phyloP scores from a whole-genome alignment of 2,888 invertebrate genomes.

The Mystacides longicornis region DNA sequence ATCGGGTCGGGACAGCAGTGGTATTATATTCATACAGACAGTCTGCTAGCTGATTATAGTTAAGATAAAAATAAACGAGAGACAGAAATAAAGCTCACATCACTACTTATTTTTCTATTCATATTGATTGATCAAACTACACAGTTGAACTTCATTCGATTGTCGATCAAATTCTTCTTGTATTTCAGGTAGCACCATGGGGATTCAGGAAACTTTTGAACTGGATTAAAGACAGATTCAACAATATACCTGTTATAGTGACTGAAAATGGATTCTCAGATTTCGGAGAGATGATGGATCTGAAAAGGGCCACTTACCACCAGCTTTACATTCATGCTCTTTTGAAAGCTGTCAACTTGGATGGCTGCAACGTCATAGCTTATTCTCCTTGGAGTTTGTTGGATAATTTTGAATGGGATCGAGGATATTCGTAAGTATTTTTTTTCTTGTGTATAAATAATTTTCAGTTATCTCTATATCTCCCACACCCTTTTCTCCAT shows the following conservation, averaged over 20 bases:
- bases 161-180: too few species aligned
- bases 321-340: constrained; percentile 46
- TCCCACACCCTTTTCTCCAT: too few species aligned
- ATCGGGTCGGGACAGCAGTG: too few species aligned
- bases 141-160: too few species aligned
- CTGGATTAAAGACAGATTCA: constrained; percentile 48
- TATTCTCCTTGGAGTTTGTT: constrained; percentile 77
- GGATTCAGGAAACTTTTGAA: constrained; percentile 50
- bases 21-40: too few species aligned
- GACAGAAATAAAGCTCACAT: too few species aligned
- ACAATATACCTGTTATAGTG: constrained; percentile 47
- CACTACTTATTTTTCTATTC: too few species aligned
- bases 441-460: neutral
- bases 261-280: constrained; percentile 52
- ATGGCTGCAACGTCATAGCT: constrained; percentile 56
- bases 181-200: constrained; percentile 50
- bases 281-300: constrained; percentile 45
- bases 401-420: constrained; percentile 80
- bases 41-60: too few species aligned
- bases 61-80: too few species aligned
- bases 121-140: too few species aligned
- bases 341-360: constrained; percentile 47
- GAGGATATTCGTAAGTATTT: constrained; percentile 62
- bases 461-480: neutral
- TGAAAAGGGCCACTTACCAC: constrained; percentile 51